Evolutionary conservation across 2,113 vertebrate genomes (phyloP).

Genomic region (Sinocyclocheilus maitianheensis): DNA sequence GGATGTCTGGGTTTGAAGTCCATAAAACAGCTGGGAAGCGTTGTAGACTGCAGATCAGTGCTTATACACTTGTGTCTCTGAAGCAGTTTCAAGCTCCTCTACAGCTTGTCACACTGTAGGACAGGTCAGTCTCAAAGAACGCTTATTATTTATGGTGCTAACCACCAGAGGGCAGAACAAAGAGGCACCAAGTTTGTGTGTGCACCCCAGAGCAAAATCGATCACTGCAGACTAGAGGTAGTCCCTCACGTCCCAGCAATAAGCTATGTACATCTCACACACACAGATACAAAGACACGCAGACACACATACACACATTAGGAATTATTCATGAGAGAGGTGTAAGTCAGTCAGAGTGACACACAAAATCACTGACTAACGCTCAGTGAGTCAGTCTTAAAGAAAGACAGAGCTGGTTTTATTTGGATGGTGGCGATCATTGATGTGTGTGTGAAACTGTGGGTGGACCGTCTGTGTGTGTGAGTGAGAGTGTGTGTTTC

Average conservation of each 20-base stretch:
- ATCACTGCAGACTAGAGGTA: constrained; percentile 16
- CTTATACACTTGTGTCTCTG: constrained; percentile 4
- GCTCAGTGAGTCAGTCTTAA: not conserved
- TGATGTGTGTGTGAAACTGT: constrained; percentile 5
- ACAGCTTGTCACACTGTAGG: not conserved
- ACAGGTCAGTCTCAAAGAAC: constrained; percentile 20
- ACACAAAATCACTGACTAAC: constrained; percentile 26
- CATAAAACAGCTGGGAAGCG: not conserved
- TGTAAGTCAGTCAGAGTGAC: constrained; percentile 27
- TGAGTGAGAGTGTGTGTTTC: not conserved
- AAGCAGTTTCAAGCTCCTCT: not conserved
- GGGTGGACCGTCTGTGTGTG: not conserved
- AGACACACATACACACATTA: not conserved
- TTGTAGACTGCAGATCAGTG: not conserved
- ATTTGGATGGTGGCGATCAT: not conserved
- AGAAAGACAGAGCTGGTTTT: constrained; percentile 8
- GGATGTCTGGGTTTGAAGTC: not conserved
- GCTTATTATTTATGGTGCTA: constrained; percentile 28
- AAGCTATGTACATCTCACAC: constrained; percentile 17
- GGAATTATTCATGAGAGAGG: constrained; percentile 25
- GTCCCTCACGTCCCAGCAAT: constrained; percentile 31
- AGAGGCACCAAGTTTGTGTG: constrained; percentile 9
- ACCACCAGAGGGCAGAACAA: constrained; percentile 53
- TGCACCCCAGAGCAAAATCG: constrained; percentile 4
- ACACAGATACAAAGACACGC: not conserved